Base-by-base conservation (phyloP, 2,113 vertebrate genomes). In the Eudyptes chrysolophus region DNA sequence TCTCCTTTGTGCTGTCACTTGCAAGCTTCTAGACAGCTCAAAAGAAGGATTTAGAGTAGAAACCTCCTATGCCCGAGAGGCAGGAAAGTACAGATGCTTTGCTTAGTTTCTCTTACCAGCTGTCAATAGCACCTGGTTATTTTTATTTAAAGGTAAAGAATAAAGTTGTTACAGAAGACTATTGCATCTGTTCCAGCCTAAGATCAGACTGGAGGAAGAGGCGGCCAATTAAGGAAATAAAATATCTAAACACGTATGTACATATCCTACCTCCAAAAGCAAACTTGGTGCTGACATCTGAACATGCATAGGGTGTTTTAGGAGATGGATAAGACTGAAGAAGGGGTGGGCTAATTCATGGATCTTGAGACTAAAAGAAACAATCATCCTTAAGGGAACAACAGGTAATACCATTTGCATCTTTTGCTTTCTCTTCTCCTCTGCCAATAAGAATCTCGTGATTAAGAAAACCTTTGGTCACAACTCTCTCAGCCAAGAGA, bases 51-150 rank as follows among this genome's bases (percentile, higher is more conserved):
- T 95, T 81, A 70, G 64, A 75, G 77, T 62, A 72, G 60, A 91
- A 94, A 87, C 32, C 55, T 89, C 86, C 46, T 89, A 49, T 75
- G 65, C 65, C 84, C 75, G 22, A 91, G n/a, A 94, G 69, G 77
- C 87, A 84, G 36, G 14, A 84, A 96, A 93, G 48, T 70, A 77
- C 82, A 90, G 32, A 65, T 52, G 64, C 57, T 92, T 88, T 87
- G 32, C 80, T 93, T 71, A 38, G 32, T 34, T 96, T 91, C 69
- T 93, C 60, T 92, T 71, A 89, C 42, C 29, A 62, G 64, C 22
- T 93, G 86, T 87, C 74, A 89, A 68, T 20, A 91, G n/a, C 76
- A 94, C 64, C 77, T 94, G 94, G 76, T 84, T 93, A 64, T 57
- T 95, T 80, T 92, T 38, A 72, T 76, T 60, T 74, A 52, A 90